Evolutionary conservation across 2,797 vertebrate species (phyloP).

Genomic region (Tinamus major): DNA sequence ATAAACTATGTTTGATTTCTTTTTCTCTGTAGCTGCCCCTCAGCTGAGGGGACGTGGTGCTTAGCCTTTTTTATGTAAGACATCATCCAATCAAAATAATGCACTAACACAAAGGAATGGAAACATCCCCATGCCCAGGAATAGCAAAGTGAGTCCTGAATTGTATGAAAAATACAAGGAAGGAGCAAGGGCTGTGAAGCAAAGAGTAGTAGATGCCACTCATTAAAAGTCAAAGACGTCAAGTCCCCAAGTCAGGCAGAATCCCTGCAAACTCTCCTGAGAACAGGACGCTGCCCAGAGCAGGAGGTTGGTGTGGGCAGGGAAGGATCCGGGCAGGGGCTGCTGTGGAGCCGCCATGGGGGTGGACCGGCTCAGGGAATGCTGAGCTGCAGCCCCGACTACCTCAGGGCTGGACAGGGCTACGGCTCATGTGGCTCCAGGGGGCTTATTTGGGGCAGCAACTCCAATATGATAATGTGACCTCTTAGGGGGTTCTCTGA

Average conservation of each 20-base stretch:
- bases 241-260: not conserved
- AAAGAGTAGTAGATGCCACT: not conserved
- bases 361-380: rapidly evolving
- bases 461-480: not conserved
- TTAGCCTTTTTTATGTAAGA: not conserved
- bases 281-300: not conserved
- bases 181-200: not conserved
- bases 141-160: not conserved
- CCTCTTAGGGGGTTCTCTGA: not conserved
- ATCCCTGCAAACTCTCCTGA: not conserved
- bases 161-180: not conserved
- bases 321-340: not conserved
- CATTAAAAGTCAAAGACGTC: not conserved
- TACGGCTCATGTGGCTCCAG: not conserved
- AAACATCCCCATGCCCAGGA: not conserved
- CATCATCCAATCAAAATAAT: not conserved
- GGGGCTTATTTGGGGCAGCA: not conserved
- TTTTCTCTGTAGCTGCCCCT: not conserved
- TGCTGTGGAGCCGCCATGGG: not conserved
- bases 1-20: not conserved
- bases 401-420: not conserved
- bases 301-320: rapidly evolving
- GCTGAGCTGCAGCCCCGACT: rapidly evolving
- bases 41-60: rapidly evolving
- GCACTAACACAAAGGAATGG: not conserved